These are phyloP conservation scores for Alcedo atthis DNA, from an alignment of 2,797 vertebrate genomes.

Conservation along the genomic window DNA sequence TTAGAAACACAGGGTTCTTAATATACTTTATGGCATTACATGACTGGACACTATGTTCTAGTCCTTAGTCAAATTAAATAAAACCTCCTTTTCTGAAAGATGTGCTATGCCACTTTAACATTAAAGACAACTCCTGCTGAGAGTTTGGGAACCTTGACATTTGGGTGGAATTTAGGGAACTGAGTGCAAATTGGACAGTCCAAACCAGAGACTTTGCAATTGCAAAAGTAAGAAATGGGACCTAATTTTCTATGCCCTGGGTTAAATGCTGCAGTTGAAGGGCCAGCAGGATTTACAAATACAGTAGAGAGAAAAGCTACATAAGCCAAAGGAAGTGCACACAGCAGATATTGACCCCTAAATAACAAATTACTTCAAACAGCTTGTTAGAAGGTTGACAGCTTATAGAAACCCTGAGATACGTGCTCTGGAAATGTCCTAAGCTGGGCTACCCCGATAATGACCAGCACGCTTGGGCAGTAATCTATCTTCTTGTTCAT, in stretches of 20 bases:
- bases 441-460: rapidly evolving
- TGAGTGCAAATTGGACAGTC: neutral
- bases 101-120: rapidly evolving
- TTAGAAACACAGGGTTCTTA: neutral
- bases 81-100: neutral
- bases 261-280: neutral
- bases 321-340: neutral
- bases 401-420: neutral
- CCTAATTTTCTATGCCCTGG: neutral
- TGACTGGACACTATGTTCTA: neutral
- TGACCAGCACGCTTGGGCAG: rapidly evolving
- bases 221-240: neutral
- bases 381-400: neutral
- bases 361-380: neutral
- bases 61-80: neutral
- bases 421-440: neutral
- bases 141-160: neutral
- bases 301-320: neutral
- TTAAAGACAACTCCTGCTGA: neutral
- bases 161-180: neutral
- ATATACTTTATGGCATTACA: neutral
- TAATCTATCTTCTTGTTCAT: neutral
- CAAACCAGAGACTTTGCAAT: neutral
- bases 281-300: neutral
- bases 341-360: neutral